Evolutionary conservation across 2,113 vertebrate genomes (phyloP), one percentile per base, ranked within the genome.

Genomic region (Trinectes maculatus): DNA sequence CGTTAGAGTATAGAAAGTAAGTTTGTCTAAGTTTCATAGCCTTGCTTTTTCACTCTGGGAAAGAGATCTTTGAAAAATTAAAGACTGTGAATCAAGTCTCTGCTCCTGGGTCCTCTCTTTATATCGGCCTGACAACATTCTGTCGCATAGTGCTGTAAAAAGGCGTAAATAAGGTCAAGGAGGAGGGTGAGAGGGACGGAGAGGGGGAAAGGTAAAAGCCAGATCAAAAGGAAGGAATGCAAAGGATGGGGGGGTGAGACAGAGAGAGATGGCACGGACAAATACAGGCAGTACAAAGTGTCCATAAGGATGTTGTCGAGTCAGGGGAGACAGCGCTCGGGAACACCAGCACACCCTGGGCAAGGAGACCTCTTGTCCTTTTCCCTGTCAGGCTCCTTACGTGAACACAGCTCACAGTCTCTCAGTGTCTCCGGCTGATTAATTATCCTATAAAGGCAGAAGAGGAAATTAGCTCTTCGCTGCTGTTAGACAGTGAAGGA

Each of bases 301-400:
- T 48, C 66, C 89, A 65, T 51, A 15, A 68, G 83, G 85, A 77
- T 15, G 61, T 3, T 51, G 34, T 74, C 31, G 54, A 78, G 73
- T 85, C 71, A 60, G 62, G 72, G 57, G 74, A 79, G 68, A 74
- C 31, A 58, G 54, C 56, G 43, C 59, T 66, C 3, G n/a, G 52
- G 40, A 62, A 80, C 70, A 67, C 39, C 71, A 78, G 55, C 74
- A 70, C 58, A 75, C 89, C 78, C 21, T 19, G 74, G 87, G 85
- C 87, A 89, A 90, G 83, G 87, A 84, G 83, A 85, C 54, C 51
- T 61, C 74, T 74, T 55, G 60, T n/a, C n/a, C n/a, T n/a, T n/a
- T n/a, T n/a, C n/a, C 77, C 47, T 63, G 53, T 63, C 68, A 84
- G 26, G 62, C 72, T 74, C 53, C 47, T 79, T 75, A 87, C 88